phyloP scores from a whole-genome alignment of 2,113 vertebrate species.

The Pomatostomus ruficeps region DNA sequence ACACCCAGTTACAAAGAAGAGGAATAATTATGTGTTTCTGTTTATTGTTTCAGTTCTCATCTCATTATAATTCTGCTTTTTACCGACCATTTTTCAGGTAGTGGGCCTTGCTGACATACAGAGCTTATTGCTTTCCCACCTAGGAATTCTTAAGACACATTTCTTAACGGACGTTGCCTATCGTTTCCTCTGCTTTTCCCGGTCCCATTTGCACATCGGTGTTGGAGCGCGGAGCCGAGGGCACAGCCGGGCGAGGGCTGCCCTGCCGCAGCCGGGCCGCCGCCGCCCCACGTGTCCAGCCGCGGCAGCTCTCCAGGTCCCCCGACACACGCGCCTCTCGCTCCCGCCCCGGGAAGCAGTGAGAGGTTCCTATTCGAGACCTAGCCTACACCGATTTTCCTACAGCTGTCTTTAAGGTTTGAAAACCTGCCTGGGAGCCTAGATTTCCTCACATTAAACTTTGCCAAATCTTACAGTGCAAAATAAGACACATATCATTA shows the following conservation, averaged over 20 bases:
- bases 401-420: not conserved
- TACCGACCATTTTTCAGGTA: conserved; percentile 34
- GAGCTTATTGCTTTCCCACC: not conserved
- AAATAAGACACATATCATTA: not conserved
- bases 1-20: conserved; percentile 66
- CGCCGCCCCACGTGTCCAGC: not conserved
- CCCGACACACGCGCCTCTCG: not conserved
- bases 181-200: not conserved
- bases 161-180: not conserved
- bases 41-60: conserved; percentile 64
- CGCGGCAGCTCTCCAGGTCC: not conserved
- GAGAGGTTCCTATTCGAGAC: not conserved
- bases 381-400: not conserved
- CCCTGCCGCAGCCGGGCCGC: not conserved
- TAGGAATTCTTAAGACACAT: not conserved
- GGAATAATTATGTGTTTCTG: conserved; percentile 70
- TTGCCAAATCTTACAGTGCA: not conserved
- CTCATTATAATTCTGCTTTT: not conserved
- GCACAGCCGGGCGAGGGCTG: not conserved
- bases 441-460: not conserved
- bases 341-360: not conserved
- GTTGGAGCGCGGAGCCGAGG: not conserved
- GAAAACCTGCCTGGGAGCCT: not conserved
- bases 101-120: not conserved
- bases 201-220: not conserved